Evolutionary conservation across 2,797 vertebrate species (phyloP), one percentile per base, ranked within the genome.

Genomic region (Hippopotamyrus pictus): DNA sequence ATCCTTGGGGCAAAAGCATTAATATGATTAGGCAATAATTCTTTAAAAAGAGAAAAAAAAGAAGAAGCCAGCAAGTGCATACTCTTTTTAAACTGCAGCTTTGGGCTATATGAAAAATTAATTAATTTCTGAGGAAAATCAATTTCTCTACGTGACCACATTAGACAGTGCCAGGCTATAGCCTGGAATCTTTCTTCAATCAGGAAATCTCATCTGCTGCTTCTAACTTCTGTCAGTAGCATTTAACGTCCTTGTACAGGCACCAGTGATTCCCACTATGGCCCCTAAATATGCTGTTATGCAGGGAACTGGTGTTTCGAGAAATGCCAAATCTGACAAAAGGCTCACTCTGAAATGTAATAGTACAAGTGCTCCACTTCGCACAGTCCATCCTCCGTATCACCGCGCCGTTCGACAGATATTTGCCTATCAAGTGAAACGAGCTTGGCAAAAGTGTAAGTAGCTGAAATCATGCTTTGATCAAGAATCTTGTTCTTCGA

Each of bases 11-110:
- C 99, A 98, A 98, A 98, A 97, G 97, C 98, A 99, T 99, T 99
- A 99, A 99, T 99, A 99, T 99, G 98, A 99, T 99, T 99, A 99
- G 98, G 98, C 99, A 99, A 99, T 99, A 99, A 98, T 99, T 99
- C 97, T 99, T 96, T 92, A 92, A 95, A 91, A 95, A 96, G 95
- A 93, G 91, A 41, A 93, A 92, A 92, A 95, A 98, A 97, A 98
- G 96, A 62, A 96, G 97, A 98, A 98, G 98, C 96, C 97, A 96
- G 98, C 97, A 98, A 99, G 97, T 98, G 97, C 97, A 97, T 97
- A 97, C 97, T 98, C 97, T 97, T 98, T 99, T 99, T 98, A 97
- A 96, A 99, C 98, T 98, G 97, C 97, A 98, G 98, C 99, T 99
- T 98, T 98, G 97, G 98, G 99, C 98, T 97, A 99, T 99, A 99